Conservation (phyloP, 2,888 invertebrate genomes). For the Timandra comae region DNA sequence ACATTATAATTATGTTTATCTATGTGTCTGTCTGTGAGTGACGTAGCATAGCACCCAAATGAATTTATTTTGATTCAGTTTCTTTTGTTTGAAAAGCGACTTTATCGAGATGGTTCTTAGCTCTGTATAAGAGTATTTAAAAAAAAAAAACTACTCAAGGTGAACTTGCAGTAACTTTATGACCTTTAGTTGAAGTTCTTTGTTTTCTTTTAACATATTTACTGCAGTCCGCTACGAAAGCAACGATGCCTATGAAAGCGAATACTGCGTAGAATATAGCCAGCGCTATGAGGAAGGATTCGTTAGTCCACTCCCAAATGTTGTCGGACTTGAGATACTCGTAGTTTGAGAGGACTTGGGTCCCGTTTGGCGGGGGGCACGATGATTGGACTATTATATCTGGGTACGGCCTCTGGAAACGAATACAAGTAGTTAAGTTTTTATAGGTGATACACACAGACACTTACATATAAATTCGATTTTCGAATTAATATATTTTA, state of each 20-base stretch:
- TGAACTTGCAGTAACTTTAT: conserved; percentile 78
- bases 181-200: conserved; percentile 63
- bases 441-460: background rate
- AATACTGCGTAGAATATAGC: conserved; percentile 79
- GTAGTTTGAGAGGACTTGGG: conserved; percentile 78
- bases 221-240: conserved; percentile 78
- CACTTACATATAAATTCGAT: background rate
- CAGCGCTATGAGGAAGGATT: conserved; percentile 77
- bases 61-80: too few relatives aligned
- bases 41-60: too few relatives aligned
- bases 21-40: too few relatives aligned
- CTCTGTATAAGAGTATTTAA: too few relatives aligned
- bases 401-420: conserved; percentile 84
- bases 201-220: conserved; percentile 71
- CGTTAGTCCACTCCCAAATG: conserved; percentile 68
- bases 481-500: too few relatives aligned
- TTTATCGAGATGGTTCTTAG: too few relatives aligned
- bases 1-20: too few relatives aligned
- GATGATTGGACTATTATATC: conserved; percentile 91
- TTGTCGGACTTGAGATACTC: conserved; percentile 53
- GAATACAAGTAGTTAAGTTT: background rate
- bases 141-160: conserved; percentile 67
- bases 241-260: conserved; percentile 77
- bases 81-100: too few relatives aligned
- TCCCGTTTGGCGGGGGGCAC: conserved; percentile 88